These are phyloP conservation scores for Cantharis flavilabris DNA, from an alignment of 2,888 invertebrate genomes.

Conservation along the genomic window DNA sequence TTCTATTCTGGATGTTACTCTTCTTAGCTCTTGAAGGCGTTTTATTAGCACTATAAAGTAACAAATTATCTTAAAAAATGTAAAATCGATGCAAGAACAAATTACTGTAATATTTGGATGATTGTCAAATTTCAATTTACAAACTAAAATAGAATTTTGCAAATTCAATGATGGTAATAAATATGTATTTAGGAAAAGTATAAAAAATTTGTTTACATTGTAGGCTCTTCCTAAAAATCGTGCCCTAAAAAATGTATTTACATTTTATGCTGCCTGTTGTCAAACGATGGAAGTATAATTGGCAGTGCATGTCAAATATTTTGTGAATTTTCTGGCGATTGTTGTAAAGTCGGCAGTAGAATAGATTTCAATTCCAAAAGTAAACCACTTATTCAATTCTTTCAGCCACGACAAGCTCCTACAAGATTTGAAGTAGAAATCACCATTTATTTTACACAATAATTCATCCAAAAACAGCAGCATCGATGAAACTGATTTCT, in stretches of 20 bases:
- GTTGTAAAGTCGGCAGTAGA: background rate
- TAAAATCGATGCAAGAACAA: background rate
- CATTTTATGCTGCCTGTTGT: background rate
- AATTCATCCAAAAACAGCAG: background rate
- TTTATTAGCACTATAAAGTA: conserved; percentile 37
- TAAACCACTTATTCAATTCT: background rate
- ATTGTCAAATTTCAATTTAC: background rate
- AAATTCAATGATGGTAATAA: background rate
- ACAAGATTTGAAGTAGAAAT: background rate
- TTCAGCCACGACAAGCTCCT: background rate
- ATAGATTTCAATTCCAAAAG: background rate
- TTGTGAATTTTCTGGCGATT: background rate
- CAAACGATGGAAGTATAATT: background rate
- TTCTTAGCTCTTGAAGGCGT: conserved; percentile 28
- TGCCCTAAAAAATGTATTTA: background rate
- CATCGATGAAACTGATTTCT: background rate
- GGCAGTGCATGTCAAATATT: background rate
- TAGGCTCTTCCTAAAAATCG: background rate
- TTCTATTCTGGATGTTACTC: conserved; percentile 60
- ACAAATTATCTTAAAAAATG: conserved; percentile 18
- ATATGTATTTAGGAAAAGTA: background rate
- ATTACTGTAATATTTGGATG: background rate
- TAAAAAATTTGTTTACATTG: background rate
- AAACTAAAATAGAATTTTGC: background rate
- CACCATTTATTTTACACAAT: background rate